Evolutionary conservation across 23 tunicate genomes (phyloP).

Genomic region (Phallusia fumigata): DNA sequence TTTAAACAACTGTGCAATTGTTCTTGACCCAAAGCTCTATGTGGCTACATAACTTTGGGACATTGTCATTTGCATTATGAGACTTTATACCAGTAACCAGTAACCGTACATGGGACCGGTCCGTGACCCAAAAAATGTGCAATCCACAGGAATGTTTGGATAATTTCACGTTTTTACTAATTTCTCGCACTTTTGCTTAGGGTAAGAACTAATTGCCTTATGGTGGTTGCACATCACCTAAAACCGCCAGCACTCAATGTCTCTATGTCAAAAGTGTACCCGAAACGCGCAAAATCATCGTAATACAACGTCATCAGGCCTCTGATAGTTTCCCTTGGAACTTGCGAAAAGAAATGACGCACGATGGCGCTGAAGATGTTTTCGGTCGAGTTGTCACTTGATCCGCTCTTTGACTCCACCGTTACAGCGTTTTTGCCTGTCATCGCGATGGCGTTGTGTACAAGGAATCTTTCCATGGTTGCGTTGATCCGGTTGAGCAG

Average conservation of each 20-base stretch:
- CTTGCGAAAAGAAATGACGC: slow-evolving; percentile 16
- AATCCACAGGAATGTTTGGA: too few species aligned
- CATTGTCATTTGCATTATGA: too few species aligned
- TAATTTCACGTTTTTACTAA: too few species aligned
- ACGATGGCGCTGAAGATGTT: slow-evolving; percentile 30
- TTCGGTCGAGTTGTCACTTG: not conserved
- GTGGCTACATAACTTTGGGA: too few species aligned
- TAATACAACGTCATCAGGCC: slow-evolving; percentile 27
- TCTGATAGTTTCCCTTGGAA: slow-evolving; percentile 30
- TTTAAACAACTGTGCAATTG: too few species aligned
- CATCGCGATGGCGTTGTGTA: not conserved
- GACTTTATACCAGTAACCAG: too few species aligned
- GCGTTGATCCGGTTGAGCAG: slow-evolving; percentile 36
- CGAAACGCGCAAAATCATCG: slow-evolving; percentile 35
- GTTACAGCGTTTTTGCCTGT: not conserved
- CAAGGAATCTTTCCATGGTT: slow-evolving; percentile 29
- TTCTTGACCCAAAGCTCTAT: too few species aligned
- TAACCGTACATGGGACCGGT: too few species aligned
- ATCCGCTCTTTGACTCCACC: not conserved
- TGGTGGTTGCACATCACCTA: not conserved
- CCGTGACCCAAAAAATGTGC: too few species aligned
- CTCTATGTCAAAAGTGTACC: slow-evolving; percentile 34
- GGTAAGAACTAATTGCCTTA: too few species aligned
- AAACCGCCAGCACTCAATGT: slow-evolving; percentile 27
- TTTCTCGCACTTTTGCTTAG: too few species aligned